Base-by-base conservation (phyloP, 1,140 invertebrate species). In the Cryptotermes secundus region DNA sequence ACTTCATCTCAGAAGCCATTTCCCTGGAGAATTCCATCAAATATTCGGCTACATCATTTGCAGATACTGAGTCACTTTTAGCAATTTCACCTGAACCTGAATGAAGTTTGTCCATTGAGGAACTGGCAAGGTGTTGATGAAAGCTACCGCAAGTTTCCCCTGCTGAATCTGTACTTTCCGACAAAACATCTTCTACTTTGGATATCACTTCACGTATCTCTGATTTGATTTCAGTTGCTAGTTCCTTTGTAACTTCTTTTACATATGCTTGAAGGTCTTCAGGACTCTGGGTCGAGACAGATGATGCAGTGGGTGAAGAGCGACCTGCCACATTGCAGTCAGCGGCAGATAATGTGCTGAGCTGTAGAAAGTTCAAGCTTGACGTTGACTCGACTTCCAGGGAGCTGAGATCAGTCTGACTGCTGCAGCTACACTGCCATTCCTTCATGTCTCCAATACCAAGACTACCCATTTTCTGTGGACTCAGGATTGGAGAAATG, bases 211-310 rank as follows among this genome's bases (percentile, higher is more conserved):
- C 95, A 3, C 95, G 90, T 35, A 96, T 94, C 91, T 96, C 95
- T 7, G 95, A 96, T 88, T 96, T 96, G 16, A 96, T 95, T 89
- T 95, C 95, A 14, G 94, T 95, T 0, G 95, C 94, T 80, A 96
- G 89, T 90, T 95, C 94, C 89, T 93, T 94, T 0, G 94, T 95
- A 86, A 95, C 92, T 89, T 95, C 94, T 86, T 94, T 94, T 0
- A 95, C 92, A 86, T 95, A 95, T 31, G 94, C 94, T 83, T 94
- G 91, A 16, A 95, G 87, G 88, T 94, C 93, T 86, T 94, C 93
- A 31, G 89, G 93, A 79, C 90, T 92, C 42, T 93, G 92, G 3
- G 92, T 31, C 26, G 83, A 92, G 3, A 91, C 88, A 84, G 91
- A 88, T 7, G 90, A 91, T 2, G 90, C 89, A 0, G 91, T 90